Conservation (phyloP, 1,140 invertebrate genomes). For the Battus philenor region DNA sequence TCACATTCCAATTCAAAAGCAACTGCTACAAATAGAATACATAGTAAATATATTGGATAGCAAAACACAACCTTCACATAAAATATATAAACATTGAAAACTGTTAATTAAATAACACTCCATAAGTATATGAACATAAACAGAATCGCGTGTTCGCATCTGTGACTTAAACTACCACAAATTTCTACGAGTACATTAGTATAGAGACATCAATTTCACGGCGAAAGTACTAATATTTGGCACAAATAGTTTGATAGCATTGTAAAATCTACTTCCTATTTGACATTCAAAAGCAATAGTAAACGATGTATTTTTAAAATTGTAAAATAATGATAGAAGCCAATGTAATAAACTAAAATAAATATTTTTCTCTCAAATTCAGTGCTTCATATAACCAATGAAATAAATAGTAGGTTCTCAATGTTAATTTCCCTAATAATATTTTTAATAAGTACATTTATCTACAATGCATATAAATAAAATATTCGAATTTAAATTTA, state of each 20-base stretch:
- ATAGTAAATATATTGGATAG: conserved; percentile 33
- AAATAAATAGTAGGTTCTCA: conserved; percentile 1
- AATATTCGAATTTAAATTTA: conserved; percentile 13
- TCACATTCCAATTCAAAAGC: conserved; percentile 48
- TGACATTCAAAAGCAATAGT: conserved; percentile 21
- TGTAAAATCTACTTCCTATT: conserved; percentile 12
- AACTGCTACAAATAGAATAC: conserved; percentile 27
- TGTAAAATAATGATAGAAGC: conserved; percentile 3
- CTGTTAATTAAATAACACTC: conserved; percentile 37
- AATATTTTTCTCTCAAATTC: conserved; percentile 2
- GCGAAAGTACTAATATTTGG: conserved; percentile 20
- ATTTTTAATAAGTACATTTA: conserved; percentile 16
- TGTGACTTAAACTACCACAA: conserved; percentile 7
- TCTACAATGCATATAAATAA: conserved; percentile 10
- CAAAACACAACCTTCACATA: conserved; percentile 55
- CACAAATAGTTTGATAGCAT: conserved; percentile 14
- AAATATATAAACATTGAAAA: conserved; percentile 55
- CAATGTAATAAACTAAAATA: conserved; percentile 4
- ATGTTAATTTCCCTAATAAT: conserved; percentile 10
- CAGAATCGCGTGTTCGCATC: conserved; percentile 14
- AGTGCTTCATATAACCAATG: conserved; percentile 1
- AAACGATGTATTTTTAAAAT: conserved; percentile 16
- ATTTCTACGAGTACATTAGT: conserved; percentile 4
- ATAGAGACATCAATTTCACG: conserved; percentile 16
- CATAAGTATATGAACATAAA: conserved; percentile 17